These are phyloP conservation scores for Halictus quadricinctus DNA, from an alignment of 2,888 invertebrate species.

Conservation along the genomic window DNA sequence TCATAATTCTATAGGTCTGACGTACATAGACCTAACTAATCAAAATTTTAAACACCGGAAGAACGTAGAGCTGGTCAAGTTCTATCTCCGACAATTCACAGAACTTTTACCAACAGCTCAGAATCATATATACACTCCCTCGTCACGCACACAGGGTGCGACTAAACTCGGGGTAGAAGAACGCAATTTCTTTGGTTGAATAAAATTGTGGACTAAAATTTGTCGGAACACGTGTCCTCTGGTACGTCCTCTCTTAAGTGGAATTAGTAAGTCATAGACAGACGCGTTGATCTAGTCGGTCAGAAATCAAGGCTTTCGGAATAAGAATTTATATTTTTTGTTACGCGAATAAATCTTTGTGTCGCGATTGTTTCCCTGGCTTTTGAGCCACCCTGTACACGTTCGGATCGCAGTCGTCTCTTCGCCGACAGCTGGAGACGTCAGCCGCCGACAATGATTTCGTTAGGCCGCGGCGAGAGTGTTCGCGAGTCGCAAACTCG, in stretches of 20 bases:
- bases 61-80: neutral
- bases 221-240: neutral
- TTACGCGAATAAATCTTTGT: neutral
- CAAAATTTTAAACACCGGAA: neutral
- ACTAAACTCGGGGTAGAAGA: neutral
- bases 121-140: neutral
- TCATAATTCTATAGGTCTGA: neutral
- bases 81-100: neutral
- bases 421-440: neutral
- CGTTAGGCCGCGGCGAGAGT: slow-evolving; percentile 16
- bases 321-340: neutral
- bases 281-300: neutral
- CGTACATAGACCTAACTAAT: neutral
- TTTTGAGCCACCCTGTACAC: neutral
- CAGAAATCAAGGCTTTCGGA: neutral
- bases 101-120: neutral
- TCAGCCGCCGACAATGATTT: slow-evolving; percentile 17
- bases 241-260: neutral
- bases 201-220: neutral
- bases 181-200: neutral
- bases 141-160: neutral
- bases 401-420: neutral
- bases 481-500: slow-evolving; percentile 11
- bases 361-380: neutral
- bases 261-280: neutral